Base-by-base conservation (phyloP, 2,113 vertebrate species). In the Barbus barbus region DNA sequence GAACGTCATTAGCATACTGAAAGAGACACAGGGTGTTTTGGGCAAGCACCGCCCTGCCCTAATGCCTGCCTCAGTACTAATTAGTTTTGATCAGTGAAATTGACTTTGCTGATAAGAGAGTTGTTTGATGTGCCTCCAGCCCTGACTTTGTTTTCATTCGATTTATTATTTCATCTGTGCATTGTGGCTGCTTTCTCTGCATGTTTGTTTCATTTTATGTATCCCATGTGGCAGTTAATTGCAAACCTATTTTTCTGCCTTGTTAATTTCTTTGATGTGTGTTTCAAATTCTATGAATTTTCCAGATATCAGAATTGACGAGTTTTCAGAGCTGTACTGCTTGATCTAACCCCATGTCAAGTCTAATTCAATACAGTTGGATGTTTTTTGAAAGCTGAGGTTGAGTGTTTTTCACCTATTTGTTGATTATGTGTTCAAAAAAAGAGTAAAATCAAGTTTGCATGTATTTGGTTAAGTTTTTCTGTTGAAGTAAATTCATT, bases 21-120 rank as follows among this genome's bases (percentile, higher is more conserved):
- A 63, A 16, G 24, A 60, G 56, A 48, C 44, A 26, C 26, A 6
- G 24, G 36, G 28, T 1, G 12, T 82, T 33, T 26, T 78, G 63
- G 18, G 36, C 11, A 60, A 41, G 63, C 51, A 60, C 33, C 26
- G 20, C 33, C 77, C 74, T 22, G 28, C 28, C 76, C 71, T 41
- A 83, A 51, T 69, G 24, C 44, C 20, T 74, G 67, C 85, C 46
- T 80, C 56, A 38, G 56, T 16, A 41, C 46, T 86, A 82, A 87
- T 85, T 87, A 84, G 73, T 85, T 82, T 36, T 78, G 79, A 82
- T 82, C 76, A 82, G 72, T 78, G 41, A 84, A 78, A 82, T 61
- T 82, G 83, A 78, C 83, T 78, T 82, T 33, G 31, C 63, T 71
- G 83, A 78, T 87, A 81, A 87, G 58, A 87, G 56, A 72, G 53